phyloP scores from a whole-genome alignment of 2,797 vertebrate species.

The Catamblyrhynchus diadema region DNA sequence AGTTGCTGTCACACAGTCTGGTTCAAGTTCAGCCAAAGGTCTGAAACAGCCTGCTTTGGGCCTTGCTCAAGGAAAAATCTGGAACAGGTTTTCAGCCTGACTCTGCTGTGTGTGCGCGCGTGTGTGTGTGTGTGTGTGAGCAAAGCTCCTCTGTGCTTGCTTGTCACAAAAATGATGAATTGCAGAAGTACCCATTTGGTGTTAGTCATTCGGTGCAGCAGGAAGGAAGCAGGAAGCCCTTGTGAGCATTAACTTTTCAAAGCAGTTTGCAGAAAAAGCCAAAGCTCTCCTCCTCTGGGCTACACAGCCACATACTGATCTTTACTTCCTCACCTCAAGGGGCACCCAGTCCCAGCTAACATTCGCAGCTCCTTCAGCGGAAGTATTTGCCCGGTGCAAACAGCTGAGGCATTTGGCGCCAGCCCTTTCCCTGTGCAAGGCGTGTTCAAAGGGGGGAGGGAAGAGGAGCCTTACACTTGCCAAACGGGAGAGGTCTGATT shows the following conservation, averaged over 20 bases:
- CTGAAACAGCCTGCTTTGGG: not conserved
- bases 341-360: not conserved
- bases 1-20: not conserved
- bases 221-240: slow-evolving; percentile 61
- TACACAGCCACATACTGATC: not conserved
- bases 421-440: not conserved
- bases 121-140: not conserved
- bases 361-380: slow-evolving; percentile 41
- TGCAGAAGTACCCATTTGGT: slow-evolving; percentile 56
- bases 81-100: not conserved
- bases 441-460: not conserved
- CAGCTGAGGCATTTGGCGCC: slow-evolving; percentile 24
- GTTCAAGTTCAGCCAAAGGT: not conserved
- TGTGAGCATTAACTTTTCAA: slow-evolving; percentile 38
- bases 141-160: not conserved
- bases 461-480: slow-evolving; percentile 53
- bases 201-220: slow-evolving; percentile 30
- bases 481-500: slow-evolving; percentile 66
- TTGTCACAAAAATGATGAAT: slow-evolving; percentile 39
- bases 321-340: not conserved
- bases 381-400: slow-evolving; percentile 56
- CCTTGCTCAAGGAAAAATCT: not conserved
- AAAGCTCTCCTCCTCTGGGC: not conserved
- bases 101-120: not conserved
- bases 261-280: slow-evolving; percentile 13